These are phyloP conservation scores for Clanis bilineata DNA, from an alignment of 2,888 invertebrate species.

Conservation along the genomic window DNA sequence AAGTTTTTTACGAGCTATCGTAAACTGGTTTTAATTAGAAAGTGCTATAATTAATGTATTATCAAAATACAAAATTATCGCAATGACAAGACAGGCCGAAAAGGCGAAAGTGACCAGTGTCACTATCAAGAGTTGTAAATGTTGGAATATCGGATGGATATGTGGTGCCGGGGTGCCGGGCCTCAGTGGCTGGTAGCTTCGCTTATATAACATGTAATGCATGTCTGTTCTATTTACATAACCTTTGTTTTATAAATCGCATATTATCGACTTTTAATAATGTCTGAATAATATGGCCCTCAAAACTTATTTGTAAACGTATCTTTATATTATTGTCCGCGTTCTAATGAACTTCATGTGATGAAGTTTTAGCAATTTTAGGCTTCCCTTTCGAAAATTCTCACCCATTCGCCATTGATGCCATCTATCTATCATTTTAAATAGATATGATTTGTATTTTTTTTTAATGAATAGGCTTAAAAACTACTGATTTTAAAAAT, in stretches of 20 bases:
- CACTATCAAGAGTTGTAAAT: background rate
- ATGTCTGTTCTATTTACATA: background rate
- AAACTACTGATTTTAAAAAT: too few species aligned
- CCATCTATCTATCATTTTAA: too few species aligned
- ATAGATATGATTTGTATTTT: too few species aligned
- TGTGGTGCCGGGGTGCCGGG: background rate
- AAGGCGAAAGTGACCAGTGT: background rate
- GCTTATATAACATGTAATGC: slow-evolving; percentile 24
- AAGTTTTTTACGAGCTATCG: background rate
- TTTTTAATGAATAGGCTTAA: too few species aligned
- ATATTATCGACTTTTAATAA: slow-evolving; percentile 18
- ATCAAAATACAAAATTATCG: background rate
- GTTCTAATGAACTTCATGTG: too few species aligned
- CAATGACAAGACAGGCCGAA: background rate
- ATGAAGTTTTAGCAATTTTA: too few species aligned
- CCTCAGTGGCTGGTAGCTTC: background rate
- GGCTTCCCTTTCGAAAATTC: too few species aligned
- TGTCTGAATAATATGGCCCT: slow-evolving; percentile 17
- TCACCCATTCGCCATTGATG: too few species aligned
- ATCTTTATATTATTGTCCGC: too few species aligned
- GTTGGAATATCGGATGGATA: background rate
- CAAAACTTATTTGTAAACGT: slow-evolving; percentile 23
- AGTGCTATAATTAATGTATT: background rate
- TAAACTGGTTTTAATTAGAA: background rate
- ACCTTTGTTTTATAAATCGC: background rate